Base-by-base conservation (phyloP, 1,140 invertebrate genomes). In the Agrypnia vestita region DNA sequence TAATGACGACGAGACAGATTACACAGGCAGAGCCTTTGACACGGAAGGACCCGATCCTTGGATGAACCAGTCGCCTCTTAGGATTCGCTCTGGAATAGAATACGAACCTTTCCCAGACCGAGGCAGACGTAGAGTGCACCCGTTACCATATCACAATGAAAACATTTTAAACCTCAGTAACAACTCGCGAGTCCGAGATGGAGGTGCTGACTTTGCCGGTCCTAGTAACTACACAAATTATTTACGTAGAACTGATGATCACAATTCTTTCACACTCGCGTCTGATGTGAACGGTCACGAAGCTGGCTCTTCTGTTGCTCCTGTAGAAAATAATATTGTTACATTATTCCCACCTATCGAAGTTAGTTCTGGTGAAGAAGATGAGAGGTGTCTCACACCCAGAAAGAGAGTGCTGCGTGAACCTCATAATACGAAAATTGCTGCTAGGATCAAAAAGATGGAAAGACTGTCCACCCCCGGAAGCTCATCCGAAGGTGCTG, bases 311-410 rank as follows among this genome's bases (percentile, higher is more conserved):
- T 51, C 46, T 6, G 69, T 17, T 9, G 55, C 75, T 15, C 1
- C 44, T 55, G 17, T 9, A 10, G 72, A 75, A 11, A 81, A 67
- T 78, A 67, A 49, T 7, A 76, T 55, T 43, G 55, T 80, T 53
- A 69, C 49, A 83, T 84, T 80, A 46, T 84, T 55, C 85, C 56
- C 86, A 81, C 84, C 86, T 49, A 89, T 90, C 80, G 89, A 89
- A 86, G 86, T 89, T 0, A 89, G 88, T 80, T 89, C 88, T 53
- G 88, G 89, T 79, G 89, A 89, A 67, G 89, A 89, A 84, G 88
- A 90, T 46, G 86, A 86, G 84, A 76, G 67, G n/a, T 56, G 61
- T 72, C 17, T 69, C 13, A 82, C 84, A 11, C 86, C 85, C 51
- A 86, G 85, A 82, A 88, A 87, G 80, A 85, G 84, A 76, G 85